These are phyloP conservation scores for Bolinopsis microptera DNA, from an alignment of 37 sponge, comb jelly and placozoan species.

Conservation along the genomic window DNA sequence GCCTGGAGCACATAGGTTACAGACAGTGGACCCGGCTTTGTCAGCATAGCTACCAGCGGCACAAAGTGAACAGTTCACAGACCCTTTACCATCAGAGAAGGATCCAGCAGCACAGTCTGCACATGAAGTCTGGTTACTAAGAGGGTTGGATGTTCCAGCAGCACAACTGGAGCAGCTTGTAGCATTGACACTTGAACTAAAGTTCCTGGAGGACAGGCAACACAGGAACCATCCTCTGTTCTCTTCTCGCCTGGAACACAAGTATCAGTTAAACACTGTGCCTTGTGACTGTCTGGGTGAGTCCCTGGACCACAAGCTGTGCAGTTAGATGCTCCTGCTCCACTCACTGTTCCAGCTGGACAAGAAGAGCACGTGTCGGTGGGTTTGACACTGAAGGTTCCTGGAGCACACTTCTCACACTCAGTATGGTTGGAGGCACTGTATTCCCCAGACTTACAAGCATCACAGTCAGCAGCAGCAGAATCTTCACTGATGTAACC, in stretches of 20 bases:
- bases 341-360: neutral
- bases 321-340: neutral
- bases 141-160: neutral
- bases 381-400: neutral
- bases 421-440: neutral
- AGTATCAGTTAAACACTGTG: neutral
- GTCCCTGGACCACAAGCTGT: neutral
- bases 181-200: neutral
- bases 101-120: neutral
- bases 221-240: slow-evolving; percentile 3
- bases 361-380: neutral
- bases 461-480: neutral
- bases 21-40: neutral
- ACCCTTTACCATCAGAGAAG: neutral
- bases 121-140: neutral
- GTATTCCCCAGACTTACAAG: neutral
- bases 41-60: neutral
- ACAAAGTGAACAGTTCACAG: neutral
- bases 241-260: slow-evolving; percentile 59
- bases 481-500: neutral
- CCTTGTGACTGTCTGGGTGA: neutral
- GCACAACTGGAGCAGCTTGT: neutral
- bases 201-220: neutral
- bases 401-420: neutral
- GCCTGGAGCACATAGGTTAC: neutral